Percentiles rank a stretch among this genome's conserved stretches.
These are phyloP conservation scores for Drosophila kepulauana DNA, from an alignment of 1,140 invertebrate genomes.

Conservation along the genomic window DNA sequence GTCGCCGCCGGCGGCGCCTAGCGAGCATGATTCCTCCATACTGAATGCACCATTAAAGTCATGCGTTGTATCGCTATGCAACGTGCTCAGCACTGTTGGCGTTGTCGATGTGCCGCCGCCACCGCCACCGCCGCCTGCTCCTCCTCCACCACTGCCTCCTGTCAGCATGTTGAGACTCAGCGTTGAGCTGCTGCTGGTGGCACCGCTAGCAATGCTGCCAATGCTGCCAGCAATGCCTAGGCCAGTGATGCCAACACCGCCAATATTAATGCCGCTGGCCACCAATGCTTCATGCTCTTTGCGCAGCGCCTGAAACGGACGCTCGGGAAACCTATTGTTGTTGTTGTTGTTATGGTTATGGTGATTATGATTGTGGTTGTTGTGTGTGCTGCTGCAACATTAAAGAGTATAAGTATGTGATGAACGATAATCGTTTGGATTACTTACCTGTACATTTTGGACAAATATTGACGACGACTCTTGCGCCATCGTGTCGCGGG, in stretches of 20 bases:
- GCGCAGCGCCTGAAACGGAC: slow-evolving; percentile 80
- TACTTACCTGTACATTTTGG: slow-evolving; percentile 82
- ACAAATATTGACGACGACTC: slow-evolving; percentile 82
- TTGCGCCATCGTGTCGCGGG: slow-evolving; percentile 86
- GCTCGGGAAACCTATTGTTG: slow-evolving; percentile 75
- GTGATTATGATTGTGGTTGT: slow-evolving; percentile 5
- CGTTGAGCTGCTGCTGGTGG: slow-evolving; percentile 45
- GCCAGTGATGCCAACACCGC: slow-evolving; percentile 18
- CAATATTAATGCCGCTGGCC: slow-evolving; percentile 55
- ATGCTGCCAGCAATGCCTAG: slow-evolving; percentile 11
- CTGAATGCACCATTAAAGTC: slow-evolving; percentile 81
- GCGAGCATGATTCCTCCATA: slow-evolving; percentile 79
- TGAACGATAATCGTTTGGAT: neutral
- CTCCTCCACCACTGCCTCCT: slow-evolving; percentile 51
- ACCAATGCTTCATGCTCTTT: slow-evolving; percentile 78
- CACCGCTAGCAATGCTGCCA: slow-evolving; percentile 29
- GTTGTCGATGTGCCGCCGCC: slow-evolving; percentile 60
- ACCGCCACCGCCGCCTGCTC: slow-evolving; percentile 54
- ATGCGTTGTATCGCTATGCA: slow-evolving; percentile 67
- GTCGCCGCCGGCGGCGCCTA: slow-evolving; percentile 80
- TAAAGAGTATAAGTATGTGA: neutral
- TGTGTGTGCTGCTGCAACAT: too few relatives aligned
- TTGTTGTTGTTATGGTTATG: neutral
- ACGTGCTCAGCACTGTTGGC: slow-evolving; percentile 45
- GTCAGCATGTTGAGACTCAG: slow-evolving; percentile 68